These are phyloP conservation scores for Eupelmus urozonus DNA, from an alignment of 2,888 invertebrate species.

Conservation along the genomic window DNA sequence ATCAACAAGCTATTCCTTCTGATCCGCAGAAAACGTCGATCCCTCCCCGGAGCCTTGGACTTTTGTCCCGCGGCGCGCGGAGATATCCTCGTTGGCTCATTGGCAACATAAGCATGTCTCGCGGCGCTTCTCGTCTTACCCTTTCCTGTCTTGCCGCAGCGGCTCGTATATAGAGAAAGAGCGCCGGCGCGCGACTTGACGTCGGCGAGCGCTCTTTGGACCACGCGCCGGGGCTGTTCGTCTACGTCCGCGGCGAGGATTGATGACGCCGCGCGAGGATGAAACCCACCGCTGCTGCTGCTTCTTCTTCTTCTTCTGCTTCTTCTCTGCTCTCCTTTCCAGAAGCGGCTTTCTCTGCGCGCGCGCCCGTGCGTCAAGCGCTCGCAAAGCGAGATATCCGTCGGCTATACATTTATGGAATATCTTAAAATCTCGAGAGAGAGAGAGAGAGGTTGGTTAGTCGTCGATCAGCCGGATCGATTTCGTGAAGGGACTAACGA, in stretches of 20 bases:
- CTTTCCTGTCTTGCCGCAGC: background rate
- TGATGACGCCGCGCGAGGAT: slow-evolving; percentile 71
- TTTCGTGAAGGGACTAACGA: slow-evolving; percentile 39
- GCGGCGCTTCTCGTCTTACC: slow-evolving; percentile 58
- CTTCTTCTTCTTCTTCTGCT: slow-evolving; percentile 29
- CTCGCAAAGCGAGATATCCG: background rate
- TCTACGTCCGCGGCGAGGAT: slow-evolving; percentile 74
- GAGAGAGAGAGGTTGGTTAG: too few species aligned
- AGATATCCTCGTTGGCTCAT: slow-evolving; percentile 40
- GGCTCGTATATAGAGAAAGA: slow-evolving; percentile 20
- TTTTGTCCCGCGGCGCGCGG: slow-evolving; percentile 40
- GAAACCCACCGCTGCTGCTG: slow-evolving; percentile 53
- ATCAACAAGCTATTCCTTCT: slow-evolving; percentile 56
- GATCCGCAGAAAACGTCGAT: slow-evolving; percentile 54
- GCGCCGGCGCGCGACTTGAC: slow-evolving; percentile 61
- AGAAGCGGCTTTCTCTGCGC: slow-evolving; percentile 22
- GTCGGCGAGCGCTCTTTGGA: slow-evolving; percentile 73
- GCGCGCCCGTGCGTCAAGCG: background rate
- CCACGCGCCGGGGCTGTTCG: slow-evolving; percentile 72
- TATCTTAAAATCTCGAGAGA: slow-evolving; percentile 71
- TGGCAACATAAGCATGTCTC: slow-evolving; percentile 56
- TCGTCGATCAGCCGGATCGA: slow-evolving; percentile 21
- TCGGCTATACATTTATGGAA: slow-evolving; percentile 73
- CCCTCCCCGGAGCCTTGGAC: slow-evolving; percentile 43
- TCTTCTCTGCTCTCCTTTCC: slow-evolving; percentile 48